Evolutionary conservation across 2,888 invertebrate genomes (phyloP).

Genomic region (Muschampia plurimacula): DNA sequence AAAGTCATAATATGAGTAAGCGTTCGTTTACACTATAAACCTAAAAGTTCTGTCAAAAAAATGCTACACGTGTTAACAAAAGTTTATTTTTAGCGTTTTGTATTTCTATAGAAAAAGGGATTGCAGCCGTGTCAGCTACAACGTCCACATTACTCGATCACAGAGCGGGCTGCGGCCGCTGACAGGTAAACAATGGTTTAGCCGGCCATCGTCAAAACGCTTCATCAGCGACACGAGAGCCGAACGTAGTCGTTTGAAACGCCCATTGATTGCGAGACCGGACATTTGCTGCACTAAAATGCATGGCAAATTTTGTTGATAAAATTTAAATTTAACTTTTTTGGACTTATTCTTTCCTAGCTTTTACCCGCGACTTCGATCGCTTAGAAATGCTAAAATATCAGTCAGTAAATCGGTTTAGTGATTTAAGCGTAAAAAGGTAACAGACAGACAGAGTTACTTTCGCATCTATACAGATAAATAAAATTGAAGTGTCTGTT

Average conservation of each 20-base stretch:
- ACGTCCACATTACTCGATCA: slow-evolving; percentile 33
- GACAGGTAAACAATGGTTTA: slow-evolving; percentile 67
- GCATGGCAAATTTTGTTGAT: not conserved
- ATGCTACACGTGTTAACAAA: not conserved
- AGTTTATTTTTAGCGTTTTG: slow-evolving; percentile 16
- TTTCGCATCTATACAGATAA: too few relatives aligned
- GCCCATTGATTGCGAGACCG: slow-evolving; percentile 49
- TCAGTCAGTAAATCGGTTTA: too few relatives aligned
- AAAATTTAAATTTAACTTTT: not conserved
- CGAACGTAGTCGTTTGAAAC: slow-evolving; percentile 53
- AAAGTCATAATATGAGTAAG: too few relatives aligned
- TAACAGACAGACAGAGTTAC: too few relatives aligned
- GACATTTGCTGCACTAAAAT: slow-evolving; percentile 18
- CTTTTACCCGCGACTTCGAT: too few relatives aligned
- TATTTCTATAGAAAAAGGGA: slow-evolving; percentile 23
- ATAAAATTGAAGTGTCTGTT: too few relatives aligned
- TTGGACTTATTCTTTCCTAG: too few relatives aligned
- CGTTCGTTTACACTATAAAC: too few relatives aligned
- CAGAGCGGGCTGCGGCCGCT: slow-evolving; percentile 42
- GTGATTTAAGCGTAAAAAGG: too few relatives aligned
- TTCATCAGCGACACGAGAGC: slow-evolving; percentile 61
- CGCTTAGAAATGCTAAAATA: too few relatives aligned
- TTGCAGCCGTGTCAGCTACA: slow-evolving; percentile 27
- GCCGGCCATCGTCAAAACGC: slow-evolving; percentile 58
- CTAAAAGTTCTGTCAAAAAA: too few relatives aligned